These are phyloP conservation scores for Neocrepidodera transversa DNA, from an alignment of 2,888 invertebrate species.

Conservation along the genomic window DNA sequence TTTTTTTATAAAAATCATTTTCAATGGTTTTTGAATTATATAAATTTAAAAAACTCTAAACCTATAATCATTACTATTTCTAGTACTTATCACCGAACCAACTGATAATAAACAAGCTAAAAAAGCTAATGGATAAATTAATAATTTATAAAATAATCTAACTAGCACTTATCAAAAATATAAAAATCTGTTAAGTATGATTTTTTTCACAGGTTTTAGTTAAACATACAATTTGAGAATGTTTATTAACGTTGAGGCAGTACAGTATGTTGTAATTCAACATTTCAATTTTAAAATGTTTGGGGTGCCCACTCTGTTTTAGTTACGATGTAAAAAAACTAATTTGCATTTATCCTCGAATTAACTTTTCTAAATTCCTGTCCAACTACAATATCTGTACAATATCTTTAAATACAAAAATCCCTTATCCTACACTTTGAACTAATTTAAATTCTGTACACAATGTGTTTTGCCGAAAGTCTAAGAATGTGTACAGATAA, in stretches of 20 bases:
- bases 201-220: background rate
- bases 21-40: too few species aligned
- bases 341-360: background rate
- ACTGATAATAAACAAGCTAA: too few species aligned
- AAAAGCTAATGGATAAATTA: too few species aligned
- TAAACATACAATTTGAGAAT: background rate
- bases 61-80: too few species aligned
- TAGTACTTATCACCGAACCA: too few species aligned
- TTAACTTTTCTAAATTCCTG: slow-evolving; percentile 2
- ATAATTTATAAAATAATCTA: too few species aligned
- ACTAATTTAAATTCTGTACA: slow-evolving; percentile 27
- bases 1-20: too few species aligned
- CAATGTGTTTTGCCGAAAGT: slow-evolving; percentile 15
- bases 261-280: background rate
- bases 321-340: slow-evolving; percentile 4
- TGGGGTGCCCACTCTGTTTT: slow-evolving; percentile 9
- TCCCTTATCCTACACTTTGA: slow-evolving; percentile 4
- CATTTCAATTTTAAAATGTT: background rate
- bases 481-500: slow-evolving; percentile 9
- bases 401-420: slow-evolving; percentile 18
- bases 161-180: slow-evolving; percentile 20
- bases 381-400: slow-evolving; percentile 24
- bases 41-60: too few species aligned
- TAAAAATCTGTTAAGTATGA: background rate
- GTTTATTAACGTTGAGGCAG: background rate